A percentile compares a stretch with the other conserved stretches of the same genome.
Conservation (phyloP, 1,140 invertebrate genomes). For the Carcinoscorpius rotundicauda region DNA sequence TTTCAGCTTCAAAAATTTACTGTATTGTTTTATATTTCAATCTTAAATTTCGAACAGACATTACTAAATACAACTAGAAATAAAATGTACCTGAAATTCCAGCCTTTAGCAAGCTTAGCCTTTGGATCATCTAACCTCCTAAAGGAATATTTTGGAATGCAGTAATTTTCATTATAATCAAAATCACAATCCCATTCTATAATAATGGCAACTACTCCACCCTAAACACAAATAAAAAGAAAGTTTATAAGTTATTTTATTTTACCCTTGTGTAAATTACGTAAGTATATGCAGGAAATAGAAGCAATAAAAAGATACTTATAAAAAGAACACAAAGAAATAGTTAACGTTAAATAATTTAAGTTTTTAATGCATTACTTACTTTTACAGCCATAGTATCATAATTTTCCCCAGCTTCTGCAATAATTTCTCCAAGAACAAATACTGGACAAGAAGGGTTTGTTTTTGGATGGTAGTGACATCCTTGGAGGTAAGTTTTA, state of each 20-base stretch:
- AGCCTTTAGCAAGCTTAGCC: slow-evolving; percentile 30
- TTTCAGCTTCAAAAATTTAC: too few species aligned
- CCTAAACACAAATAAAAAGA: slow-evolving; percentile 23
- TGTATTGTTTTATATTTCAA: too few species aligned
- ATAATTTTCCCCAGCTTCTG: slow-evolving; percentile 32
- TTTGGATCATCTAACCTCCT: slow-evolving; percentile 32
- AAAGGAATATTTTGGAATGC: slow-evolving; percentile 40
- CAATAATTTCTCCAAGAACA: slow-evolving; percentile 36
- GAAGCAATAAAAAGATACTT: too few species aligned
- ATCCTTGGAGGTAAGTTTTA: slow-evolving; percentile 32
- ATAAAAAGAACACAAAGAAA: too few species aligned
- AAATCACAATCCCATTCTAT: slow-evolving; percentile 44
- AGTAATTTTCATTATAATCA: slow-evolving; percentile 35
- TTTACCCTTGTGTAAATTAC: too few species aligned
- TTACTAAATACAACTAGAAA: too few species aligned
- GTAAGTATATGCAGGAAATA: too few species aligned
- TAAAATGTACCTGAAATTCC: slow-evolving; percentile 39
- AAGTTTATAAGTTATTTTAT: too few species aligned
- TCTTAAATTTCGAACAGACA: too few species aligned
- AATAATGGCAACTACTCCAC: slow-evolving; percentile 38
- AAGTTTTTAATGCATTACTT: slow-evolving; percentile 1
- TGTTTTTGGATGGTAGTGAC: slow-evolving; percentile 30
- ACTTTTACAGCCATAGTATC: slow-evolving; percentile 29
- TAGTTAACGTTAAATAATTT: too few species aligned
- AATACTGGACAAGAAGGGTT: slow-evolving; percentile 41